phyloP scores from a whole-genome alignment of 2,888 invertebrate genomes.

The Galeopsomyia nigrocyanea region DNA sequence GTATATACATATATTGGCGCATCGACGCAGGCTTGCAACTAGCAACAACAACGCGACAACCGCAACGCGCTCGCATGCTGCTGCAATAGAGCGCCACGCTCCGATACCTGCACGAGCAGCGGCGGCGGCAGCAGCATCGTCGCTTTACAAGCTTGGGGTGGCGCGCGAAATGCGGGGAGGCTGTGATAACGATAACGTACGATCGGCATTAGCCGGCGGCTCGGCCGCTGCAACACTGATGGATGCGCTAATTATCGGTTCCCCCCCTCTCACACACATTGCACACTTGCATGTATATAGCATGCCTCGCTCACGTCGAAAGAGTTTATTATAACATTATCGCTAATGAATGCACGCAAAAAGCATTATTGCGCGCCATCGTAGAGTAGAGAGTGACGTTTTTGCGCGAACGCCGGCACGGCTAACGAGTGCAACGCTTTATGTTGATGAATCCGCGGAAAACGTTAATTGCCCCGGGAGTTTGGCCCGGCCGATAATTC shows the following conservation, averaged over 20 bases:
- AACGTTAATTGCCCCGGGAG: slow-evolving; percentile 34
- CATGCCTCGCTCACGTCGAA: slow-evolving; percentile 32
- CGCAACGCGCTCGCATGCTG: not conserved
- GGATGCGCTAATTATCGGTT: slow-evolving; percentile 68
- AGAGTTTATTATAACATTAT: slow-evolving; percentile 47
- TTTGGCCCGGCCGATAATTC: slow-evolving; percentile 21
- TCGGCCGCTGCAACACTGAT: slow-evolving; percentile 65
- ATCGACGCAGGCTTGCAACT: slow-evolving; percentile 49
- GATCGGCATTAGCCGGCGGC: slow-evolving; percentile 69
- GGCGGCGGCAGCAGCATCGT: not conserved
- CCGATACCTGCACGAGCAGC: slow-evolving; percentile 50
- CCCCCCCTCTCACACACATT: not conserved
- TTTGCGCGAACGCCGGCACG: slow-evolving; percentile 28
- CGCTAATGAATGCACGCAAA: slow-evolving; percentile 43
- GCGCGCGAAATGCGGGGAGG: slow-evolving; percentile 66
- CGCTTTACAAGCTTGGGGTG: slow-evolving; percentile 15
- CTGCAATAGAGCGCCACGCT: slow-evolving; percentile 52
- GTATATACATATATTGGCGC: slow-evolving; percentile 53
- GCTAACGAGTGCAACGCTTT: slow-evolving; percentile 48
- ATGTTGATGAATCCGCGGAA: slow-evolving; percentile 48
- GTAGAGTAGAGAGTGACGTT: slow-evolving; percentile 46
- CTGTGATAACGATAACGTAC: slow-evolving; percentile 69
- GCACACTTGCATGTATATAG: not conserved
- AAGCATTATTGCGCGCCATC: slow-evolving; percentile 36
- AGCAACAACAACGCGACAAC: not conserved